These are phyloP conservation scores for Xenotilapia flavipinnis DNA, from an alignment of 2,113 vertebrate genomes.

Conservation along the genomic window DNA sequence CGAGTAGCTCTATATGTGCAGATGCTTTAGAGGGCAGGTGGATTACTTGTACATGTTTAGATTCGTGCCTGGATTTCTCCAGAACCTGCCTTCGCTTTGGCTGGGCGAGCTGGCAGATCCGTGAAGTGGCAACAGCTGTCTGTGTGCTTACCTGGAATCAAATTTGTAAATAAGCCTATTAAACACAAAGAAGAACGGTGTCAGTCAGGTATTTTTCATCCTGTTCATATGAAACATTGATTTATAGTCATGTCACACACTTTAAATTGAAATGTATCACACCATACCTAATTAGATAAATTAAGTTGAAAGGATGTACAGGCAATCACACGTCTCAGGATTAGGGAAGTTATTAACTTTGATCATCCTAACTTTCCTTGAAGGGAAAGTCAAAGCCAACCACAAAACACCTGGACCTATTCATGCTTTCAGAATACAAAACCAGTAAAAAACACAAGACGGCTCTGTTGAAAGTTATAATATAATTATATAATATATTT, in stretches of 20 bases:
- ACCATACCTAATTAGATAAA: background rate
- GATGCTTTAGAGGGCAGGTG: slow-evolving; percentile 15
- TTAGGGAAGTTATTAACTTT: background rate
- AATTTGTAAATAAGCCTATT: background rate
- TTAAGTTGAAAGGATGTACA: background rate
- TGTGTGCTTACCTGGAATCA: slow-evolving; percentile 40
- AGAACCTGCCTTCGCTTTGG: slow-evolving; percentile 21
- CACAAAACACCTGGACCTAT: background rate
- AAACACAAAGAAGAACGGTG: background rate
- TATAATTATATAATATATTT: background rate
- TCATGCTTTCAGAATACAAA: background rate
- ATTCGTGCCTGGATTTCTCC: background rate
- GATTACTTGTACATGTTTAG: background rate
- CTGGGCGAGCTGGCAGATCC: slow-evolving; percentile 53
- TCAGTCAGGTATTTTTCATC: background rate
- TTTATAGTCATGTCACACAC: background rate
- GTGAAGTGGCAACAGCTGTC: slow-evolving; percentile 21
- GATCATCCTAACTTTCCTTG: background rate
- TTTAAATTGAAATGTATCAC: background rate
- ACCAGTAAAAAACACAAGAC: background rate
- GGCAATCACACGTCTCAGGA: background rate
- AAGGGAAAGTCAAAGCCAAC: background rate
- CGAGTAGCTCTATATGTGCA: slow-evolving; percentile 51
- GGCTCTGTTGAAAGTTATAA: background rate
- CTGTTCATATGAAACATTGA: background rate